Evolutionary conservation across 2,113 vertebrate species (phyloP).

Genomic region (Salvator merianae): DNA sequence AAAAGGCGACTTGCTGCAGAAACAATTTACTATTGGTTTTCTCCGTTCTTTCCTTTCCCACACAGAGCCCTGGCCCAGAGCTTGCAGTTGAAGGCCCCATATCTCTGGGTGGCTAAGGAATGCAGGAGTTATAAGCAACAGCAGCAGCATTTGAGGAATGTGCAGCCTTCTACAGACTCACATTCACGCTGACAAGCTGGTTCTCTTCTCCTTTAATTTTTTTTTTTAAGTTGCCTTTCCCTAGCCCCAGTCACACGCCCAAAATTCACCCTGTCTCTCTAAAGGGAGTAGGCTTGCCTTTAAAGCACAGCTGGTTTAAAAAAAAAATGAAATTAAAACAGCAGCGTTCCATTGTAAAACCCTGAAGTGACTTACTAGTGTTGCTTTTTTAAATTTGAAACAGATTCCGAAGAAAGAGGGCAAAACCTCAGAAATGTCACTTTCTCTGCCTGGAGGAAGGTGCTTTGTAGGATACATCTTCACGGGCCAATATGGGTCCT

Average conservation of each 20-base stretch:
- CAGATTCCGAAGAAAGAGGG: background rate
- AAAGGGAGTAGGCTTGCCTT: background rate
- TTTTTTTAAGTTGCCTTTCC: background rate
- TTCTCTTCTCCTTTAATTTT: background rate
- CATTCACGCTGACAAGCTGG: background rate
- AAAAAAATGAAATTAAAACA: background rate
- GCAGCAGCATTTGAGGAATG: background rate
- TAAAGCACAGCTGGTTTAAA: background rate
- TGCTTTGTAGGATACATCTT: background rate
- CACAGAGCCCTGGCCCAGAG: background rate
- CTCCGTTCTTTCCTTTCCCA: background rate
- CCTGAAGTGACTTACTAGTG: background rate
- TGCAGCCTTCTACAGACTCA: background rate
- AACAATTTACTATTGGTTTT: too few species aligned
- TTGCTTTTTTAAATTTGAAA: background rate
- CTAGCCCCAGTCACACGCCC: too few species aligned
- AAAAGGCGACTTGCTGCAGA: background rate
- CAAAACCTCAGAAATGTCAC: background rate
- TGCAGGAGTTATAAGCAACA: background rate
- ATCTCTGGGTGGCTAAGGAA: background rate
- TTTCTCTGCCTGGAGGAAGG: background rate
- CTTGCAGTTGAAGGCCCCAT: too few species aligned
- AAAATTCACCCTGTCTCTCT: background rate
- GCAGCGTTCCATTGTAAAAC: background rate
- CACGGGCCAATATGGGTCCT: too few species aligned